phyloP scores from a whole-genome alignment of 2,888 invertebrate genomes.

The Drosophila putrida region DNA sequence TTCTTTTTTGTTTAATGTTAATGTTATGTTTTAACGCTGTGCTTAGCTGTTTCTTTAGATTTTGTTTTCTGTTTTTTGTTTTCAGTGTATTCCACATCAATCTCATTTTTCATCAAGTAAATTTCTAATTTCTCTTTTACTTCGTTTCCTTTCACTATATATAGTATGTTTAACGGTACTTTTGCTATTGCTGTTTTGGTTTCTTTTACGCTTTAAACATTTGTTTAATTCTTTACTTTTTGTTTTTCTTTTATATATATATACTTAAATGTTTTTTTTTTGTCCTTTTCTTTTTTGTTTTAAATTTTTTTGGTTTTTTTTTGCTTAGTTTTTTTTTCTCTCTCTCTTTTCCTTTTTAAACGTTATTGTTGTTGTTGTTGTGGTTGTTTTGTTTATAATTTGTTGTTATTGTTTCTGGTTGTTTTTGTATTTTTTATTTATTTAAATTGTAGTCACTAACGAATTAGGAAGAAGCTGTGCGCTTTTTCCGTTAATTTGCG shows the following conservation, averaged over 20 bases:
- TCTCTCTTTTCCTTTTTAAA: constrained; percentile 35
- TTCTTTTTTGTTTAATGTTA: constrained; percentile 7
- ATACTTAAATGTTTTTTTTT: constrained; percentile 45
- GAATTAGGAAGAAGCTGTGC: constrained; percentile 95
- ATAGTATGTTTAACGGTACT: constrained; percentile 65
- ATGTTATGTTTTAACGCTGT: constrained; percentile 34
- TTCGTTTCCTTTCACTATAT: constrained; percentile 60
- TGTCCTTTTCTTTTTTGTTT: constrained; percentile 37
- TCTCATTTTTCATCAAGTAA: constrained; percentile 63
- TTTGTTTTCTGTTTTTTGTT: constrained; percentile 35
- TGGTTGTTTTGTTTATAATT: constrained; percentile 43
- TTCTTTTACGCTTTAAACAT: constrained; percentile 64
- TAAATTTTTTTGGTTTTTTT: constrained; percentile 46
- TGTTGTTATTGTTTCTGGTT: constrained; percentile 37
- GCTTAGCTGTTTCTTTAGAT: constrained; percentile 28
- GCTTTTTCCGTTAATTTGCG: constrained; percentile 95
- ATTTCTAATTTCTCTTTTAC: constrained; percentile 52
- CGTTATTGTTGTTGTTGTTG: constrained; percentile 35
- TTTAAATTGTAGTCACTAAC: constrained; percentile 86
- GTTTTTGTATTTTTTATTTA: constrained; percentile 36
- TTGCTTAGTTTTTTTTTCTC: constrained; percentile 29
- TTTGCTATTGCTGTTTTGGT: constrained; percentile 71
- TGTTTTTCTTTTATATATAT: constrained; percentile 26
- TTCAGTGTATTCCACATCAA: constrained; percentile 67
- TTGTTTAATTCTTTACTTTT: constrained; percentile 50